A percentile compares a stretch with the other conserved stretches of the same genome.
These are phyloP conservation scores for Athalia cordata DNA, from an alignment of 2,888 invertebrate genomes.

Conservation along the genomic window DNA sequence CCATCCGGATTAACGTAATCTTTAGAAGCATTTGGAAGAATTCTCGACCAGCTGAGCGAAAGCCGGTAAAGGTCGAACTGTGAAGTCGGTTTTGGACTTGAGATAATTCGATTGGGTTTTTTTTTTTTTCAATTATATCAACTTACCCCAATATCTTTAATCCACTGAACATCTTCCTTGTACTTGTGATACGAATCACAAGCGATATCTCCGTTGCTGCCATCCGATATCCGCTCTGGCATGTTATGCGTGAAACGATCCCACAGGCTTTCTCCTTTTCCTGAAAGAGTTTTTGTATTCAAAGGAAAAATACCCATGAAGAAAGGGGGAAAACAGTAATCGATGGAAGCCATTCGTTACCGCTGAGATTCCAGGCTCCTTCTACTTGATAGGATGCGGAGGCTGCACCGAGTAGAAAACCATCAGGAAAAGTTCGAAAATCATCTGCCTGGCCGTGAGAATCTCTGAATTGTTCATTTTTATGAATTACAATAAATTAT, in stretches of 20 bases:
- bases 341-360: slow-evolving; percentile 66
- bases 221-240: slow-evolving; percentile 75
- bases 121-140: not conserved
- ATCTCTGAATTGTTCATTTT: too few species aligned
- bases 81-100: not conserved
- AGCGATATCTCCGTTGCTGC: slow-evolving; percentile 79
- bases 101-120: not conserved
- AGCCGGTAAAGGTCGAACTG: slow-evolving; percentile 75
- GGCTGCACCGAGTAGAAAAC: slow-evolving; percentile 59
- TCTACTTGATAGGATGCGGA: slow-evolving; percentile 80
- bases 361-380: slow-evolving; percentile 79
- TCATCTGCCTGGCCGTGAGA: too few species aligned
- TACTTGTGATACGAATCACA: slow-evolving; percentile 78
- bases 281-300: not conserved
- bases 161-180: slow-evolving; percentile 79
- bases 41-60: slow-evolving; percentile 81
- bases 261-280: slow-evolving; percentile 23
- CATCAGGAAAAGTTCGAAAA: slow-evolving; percentile 52
- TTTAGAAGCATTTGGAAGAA: slow-evolving; percentile 78
- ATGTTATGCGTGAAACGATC: not conserved
- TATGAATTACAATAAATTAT: too few species aligned
- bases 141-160: slow-evolving; percentile 25
- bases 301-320: not conserved
- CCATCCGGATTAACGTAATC: slow-evolving; percentile 77
- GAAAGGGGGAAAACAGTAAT: too few species aligned